Evolutionary conservation across 2,888 invertebrate genomes (phyloP), one percentile per base, ranked within the genome.

Genomic region (Sipunculus nudus): DNA sequence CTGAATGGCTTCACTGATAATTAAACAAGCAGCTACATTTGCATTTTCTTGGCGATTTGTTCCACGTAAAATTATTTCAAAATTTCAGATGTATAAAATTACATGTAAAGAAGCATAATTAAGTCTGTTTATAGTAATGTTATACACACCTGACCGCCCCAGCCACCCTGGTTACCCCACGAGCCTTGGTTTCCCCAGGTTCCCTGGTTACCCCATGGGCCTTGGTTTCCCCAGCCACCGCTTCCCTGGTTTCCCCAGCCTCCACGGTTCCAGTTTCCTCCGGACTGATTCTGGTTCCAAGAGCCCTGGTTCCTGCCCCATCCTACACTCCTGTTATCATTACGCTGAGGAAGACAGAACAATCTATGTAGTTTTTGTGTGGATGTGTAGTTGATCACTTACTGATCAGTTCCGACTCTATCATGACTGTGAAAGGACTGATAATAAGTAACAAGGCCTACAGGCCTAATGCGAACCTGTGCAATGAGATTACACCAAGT

Each of bases 81-180:
- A n/a, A n/a, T n/a, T n/a, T n/a, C n/a, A n/a, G n/a, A n/a, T n/a
- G n/a, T n/a, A n/a, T n/a, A n/a, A n/a, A n/a, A n/a, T n/a, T n/a
- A n/a, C n/a, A n/a, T n/a, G n/a, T n/a, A n/a, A n/a, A n/a, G n/a
- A n/a, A n/a, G n/a, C n/a, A n/a, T n/a, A n/a, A n/a, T n/a, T n/a
- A n/a, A n/a, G n/a, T n/a, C n/a, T n/a, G n/a, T n/a, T n/a, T n/a
- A n/a, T n/a, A n/a, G n/a, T n/a, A n/a, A n/a, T n/a, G n/a, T n/a
- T n/a, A n/a, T n/a, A n/a, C n/a, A n/a, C n/a, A n/a, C 65, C 46
- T 74, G 73, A 38, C 70, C 62, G 8, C 74, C 73, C 71, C 76
- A 71, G 54, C 55, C 48, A 29, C 68, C 62, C 32, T 74, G 68
- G 53, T 56, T 62, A 29, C 67, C 57, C 52, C 71, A 64, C 49